Percentiles rank a stretch among this genome's conserved stretches.
These are phyloP conservation scores for Palythoa grandis DNA, from an alignment of 92 coral and sea anemone species.

Conservation along the genomic window DNA sequence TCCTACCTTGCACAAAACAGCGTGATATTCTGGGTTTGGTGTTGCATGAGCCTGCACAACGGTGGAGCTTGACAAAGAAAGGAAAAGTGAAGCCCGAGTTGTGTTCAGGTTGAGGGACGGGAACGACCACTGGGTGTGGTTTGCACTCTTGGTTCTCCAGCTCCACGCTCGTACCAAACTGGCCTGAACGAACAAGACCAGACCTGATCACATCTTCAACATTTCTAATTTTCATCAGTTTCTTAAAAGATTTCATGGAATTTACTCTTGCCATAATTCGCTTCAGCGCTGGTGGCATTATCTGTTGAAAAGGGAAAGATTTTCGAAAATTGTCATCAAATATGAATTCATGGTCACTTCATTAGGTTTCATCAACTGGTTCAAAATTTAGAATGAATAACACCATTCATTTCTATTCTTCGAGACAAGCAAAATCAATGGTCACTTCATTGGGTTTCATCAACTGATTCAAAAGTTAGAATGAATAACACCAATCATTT, in stretches of 20 bases:
- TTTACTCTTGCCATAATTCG: conserved; percentile 66
- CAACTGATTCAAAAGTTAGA: too few relatives aligned
- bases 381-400: too few relatives aligned
- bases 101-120: conserved; percentile 72
- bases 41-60: conserved; percentile 77
- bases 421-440: too few relatives aligned
- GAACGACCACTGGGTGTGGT: conserved; percentile 67
- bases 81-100: conserved; percentile 67
- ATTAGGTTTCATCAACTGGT: too few relatives aligned
- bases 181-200: neutral
- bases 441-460: too few relatives aligned
- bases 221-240: conserved; percentile 50
- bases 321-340: too few relatives aligned
- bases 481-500: too few relatives aligned
- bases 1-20: conserved; percentile 72
- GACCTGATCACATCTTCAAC: neutral
- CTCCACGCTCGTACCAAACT: neutral
- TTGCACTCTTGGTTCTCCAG: conserved; percentile 65
- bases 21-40: conserved; percentile 58
- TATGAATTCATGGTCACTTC: too few relatives aligned
- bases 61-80: conserved; percentile 66
- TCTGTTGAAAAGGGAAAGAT: conserved; percentile 9
- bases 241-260: conserved; percentile 65
- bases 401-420: too few relatives aligned
- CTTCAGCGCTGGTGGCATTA: conserved; percentile 59